Conservation (phyloP, 1,140 invertebrate species). For the Harpegnathos saltator region DNA sequence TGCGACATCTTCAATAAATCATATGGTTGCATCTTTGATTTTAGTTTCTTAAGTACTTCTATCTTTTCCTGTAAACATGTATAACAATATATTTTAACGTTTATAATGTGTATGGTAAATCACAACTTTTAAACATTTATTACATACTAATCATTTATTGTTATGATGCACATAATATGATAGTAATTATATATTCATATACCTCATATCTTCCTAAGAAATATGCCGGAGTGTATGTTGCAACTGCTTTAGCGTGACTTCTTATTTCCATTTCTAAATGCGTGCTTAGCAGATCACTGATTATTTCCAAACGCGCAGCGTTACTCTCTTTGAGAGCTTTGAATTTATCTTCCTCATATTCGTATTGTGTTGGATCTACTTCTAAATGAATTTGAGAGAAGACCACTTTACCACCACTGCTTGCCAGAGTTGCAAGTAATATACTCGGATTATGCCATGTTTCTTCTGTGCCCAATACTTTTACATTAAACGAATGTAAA, state of each 20-base stretch:
- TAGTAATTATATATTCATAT: constrained; percentile 63
- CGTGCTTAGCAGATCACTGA: constrained; percentile 90
- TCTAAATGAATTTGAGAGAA: constrained; percentile 91
- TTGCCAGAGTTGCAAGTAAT: constrained; percentile 89
- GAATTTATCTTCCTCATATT: constrained; percentile 88
- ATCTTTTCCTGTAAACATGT: constrained; percentile 87
- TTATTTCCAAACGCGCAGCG: constrained; percentile 90
- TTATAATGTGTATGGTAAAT: not conserved
- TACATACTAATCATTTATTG: not conserved
- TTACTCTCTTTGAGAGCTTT: constrained; percentile 88
- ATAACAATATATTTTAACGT: not conserved
- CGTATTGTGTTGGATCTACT: constrained; percentile 86
- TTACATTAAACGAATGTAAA: constrained; percentile 89
- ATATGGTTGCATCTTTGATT: constrained; percentile 85
- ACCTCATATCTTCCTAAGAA: constrained; percentile 93
- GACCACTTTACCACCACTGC: constrained; percentile 89
- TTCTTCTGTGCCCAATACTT: constrained; percentile 92
- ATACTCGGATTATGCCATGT: constrained; percentile 94
- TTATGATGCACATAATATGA: not conserved
- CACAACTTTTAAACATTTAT: not conserved
- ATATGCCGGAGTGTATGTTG: constrained; percentile 88
- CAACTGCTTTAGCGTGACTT: constrained; percentile 69
- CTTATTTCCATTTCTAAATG: constrained; percentile 90
- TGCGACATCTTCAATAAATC: constrained; percentile 87
- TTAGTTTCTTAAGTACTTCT: constrained; percentile 87